Evolutionary conservation across 2,113 vertebrate species (phyloP).

Genomic region (Prunella himalayana): DNA sequence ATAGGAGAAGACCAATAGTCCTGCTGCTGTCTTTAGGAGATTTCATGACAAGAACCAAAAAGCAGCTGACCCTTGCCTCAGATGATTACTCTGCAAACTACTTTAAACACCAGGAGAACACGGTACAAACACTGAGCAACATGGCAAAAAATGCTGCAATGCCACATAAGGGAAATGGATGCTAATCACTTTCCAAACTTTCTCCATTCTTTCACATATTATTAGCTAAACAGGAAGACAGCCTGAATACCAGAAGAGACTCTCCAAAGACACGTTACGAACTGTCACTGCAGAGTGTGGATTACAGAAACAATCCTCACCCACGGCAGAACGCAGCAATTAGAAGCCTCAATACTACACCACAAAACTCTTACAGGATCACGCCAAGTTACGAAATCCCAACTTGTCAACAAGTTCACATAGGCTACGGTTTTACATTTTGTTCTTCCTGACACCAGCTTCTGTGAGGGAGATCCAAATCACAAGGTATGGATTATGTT

Average conservation of each 20-base stretch:
- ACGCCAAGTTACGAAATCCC: neutral
- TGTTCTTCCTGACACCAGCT: neutral
- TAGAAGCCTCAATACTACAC: neutral
- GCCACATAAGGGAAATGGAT: neutral
- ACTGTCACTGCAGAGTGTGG: neutral
- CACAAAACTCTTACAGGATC: neutral
- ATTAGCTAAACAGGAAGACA: neutral
- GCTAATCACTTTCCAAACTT: neutral
- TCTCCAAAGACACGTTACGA: neutral
- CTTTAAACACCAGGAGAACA: neutral
- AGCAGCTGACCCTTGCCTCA: neutral
- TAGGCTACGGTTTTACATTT: neutral
- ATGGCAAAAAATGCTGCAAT: neutral
- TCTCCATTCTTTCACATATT: neutral
- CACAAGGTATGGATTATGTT: conserved; percentile 38
- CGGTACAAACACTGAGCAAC: neutral
- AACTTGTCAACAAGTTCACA: conserved; percentile 4
- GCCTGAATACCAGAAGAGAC: neutral
- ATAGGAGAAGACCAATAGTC: neutral
- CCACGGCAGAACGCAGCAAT: neutral
- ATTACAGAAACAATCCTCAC: neutral
- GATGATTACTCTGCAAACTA: neutral
- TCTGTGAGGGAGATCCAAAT: conserved; percentile 19
- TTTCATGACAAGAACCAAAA: neutral
- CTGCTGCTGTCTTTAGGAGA: neutral